Conservation (phyloP, 2,113 vertebrate species). For the Zosterops pallidus region DNA sequence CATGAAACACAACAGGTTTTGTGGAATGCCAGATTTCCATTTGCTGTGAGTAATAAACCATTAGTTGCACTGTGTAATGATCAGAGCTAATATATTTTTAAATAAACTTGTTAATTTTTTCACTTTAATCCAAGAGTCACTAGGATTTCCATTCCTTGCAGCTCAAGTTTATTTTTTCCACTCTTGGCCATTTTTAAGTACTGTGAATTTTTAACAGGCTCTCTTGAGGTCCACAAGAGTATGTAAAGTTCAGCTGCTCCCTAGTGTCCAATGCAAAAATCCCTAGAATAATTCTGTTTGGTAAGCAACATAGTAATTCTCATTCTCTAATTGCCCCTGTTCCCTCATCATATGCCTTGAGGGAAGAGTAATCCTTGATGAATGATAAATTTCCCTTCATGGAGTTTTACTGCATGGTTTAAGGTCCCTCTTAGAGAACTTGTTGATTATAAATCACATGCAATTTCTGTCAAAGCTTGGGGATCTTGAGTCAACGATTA, state of each 20-base stretch:
- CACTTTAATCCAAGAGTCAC: not conserved
- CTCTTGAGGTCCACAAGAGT: constrained; percentile 30
- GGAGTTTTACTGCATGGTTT: constrained; percentile 27
- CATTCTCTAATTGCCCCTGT: not conserved
- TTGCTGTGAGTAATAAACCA: not conserved
- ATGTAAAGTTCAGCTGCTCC: constrained; percentile 29
- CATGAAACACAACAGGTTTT: not conserved
- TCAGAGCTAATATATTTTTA: not conserved
- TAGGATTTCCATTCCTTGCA: constrained; percentile 9
- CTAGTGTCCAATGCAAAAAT: not conserved
- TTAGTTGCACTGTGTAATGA: not conserved
- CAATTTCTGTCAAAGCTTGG: constrained; percentile 26
- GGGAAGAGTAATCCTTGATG: constrained; percentile 4
- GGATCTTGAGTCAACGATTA: not conserved
- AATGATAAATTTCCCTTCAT: not conserved
- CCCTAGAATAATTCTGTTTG: constrained; percentile 6
- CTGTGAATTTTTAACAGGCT: constrained; percentile 45
- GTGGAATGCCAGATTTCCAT: not conserved
- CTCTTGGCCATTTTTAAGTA: not conserved
- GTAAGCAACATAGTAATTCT: not conserved
- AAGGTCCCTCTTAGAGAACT: not conserved
- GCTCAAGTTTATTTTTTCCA: constrained; percentile 15
- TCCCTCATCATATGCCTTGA: not conserved
- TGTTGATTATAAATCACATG: constrained; percentile 41
- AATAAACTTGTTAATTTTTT: not conserved